Evolutionary conservation across 2,797 vertebrate genomes (phyloP).

Genomic region (Scyliorhinus canicula): DNA sequence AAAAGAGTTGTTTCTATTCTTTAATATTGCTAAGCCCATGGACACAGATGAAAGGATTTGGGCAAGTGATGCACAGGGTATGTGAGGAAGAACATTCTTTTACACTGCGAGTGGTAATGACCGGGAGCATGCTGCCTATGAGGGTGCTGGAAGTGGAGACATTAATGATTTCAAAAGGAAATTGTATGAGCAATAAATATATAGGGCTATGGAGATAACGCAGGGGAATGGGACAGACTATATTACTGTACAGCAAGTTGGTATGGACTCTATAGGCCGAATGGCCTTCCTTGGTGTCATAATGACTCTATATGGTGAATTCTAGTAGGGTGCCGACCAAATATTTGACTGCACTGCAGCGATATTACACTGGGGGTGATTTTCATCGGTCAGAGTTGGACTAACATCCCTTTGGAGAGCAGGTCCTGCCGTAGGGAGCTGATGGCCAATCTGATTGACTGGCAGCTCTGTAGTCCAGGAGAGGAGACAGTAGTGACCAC

Average conservation of each 20-base stretch:
- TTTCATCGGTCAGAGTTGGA: too few relatives aligned
- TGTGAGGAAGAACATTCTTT: neutral
- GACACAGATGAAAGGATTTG: neutral
- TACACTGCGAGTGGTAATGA: neutral
- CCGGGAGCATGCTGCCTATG: neutral
- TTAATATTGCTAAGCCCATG: too few relatives aligned
- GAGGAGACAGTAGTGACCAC: too few relatives aligned
- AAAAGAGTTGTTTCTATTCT: neutral
- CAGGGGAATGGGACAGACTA: neutral
- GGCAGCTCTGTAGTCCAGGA: too few relatives aligned
- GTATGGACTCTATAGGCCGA: neutral
- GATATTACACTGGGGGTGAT: too few relatives aligned
- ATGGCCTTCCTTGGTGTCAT: neutral
- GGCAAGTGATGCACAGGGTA: neutral
- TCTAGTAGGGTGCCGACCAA: too few relatives aligned
- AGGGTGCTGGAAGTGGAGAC: neutral
- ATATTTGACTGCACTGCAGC: too few relatives aligned
- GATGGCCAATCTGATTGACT: too few relatives aligned
- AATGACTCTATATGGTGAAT: neutral
- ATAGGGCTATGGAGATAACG: neutral
- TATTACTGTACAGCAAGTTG: neutral
- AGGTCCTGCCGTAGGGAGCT: too few relatives aligned
- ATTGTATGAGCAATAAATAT: neutral
- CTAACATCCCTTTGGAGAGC: too few relatives aligned
- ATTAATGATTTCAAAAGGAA: neutral